A percentile compares a stretch with the other conserved stretches of the same genome.
Evolutionary conservation across 2,888 invertebrate species (phyloP).

Genomic region (Hirtodrosophila trivittata): DNA sequence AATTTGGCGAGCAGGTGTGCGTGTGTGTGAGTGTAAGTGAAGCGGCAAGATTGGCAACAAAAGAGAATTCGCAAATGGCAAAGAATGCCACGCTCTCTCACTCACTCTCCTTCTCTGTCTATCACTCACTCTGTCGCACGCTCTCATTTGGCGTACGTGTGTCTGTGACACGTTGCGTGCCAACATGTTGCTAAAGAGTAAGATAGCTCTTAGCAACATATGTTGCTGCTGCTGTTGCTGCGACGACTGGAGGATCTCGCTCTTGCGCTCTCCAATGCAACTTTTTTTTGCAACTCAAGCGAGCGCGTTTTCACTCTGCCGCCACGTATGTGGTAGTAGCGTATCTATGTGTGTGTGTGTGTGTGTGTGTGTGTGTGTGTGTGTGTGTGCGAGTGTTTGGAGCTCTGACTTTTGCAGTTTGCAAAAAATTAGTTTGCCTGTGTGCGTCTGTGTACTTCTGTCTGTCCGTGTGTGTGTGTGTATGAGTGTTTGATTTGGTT

Average conservation of each 20-base stretch:
- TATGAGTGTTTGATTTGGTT: slow-evolving; percentile 62
- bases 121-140: not conserved
- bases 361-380: slow-evolving; percentile 23
- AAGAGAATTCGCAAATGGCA: slow-evolving; percentile 75
- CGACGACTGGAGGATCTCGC: slow-evolving; percentile 54
- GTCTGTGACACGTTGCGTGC: slow-evolving; percentile 22
- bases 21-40: slow-evolving; percentile 29
- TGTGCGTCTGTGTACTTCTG: slow-evolving; percentile 2
- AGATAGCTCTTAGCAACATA: slow-evolving; percentile 41
- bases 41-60: slow-evolving; percentile 60
- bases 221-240: slow-evolving; percentile 14
- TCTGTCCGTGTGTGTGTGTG: slow-evolving; percentile 23
- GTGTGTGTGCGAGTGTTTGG: slow-evolving; percentile 28
- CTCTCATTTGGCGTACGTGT: slow-evolving; percentile 1
- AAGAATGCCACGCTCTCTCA: slow-evolving; percentile 25
- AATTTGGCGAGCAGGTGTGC: slow-evolving; percentile 10
- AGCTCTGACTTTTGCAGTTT: slow-evolving; percentile 57
- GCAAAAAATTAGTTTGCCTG: slow-evolving; percentile 37
- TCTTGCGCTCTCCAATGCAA: slow-evolving; percentile 26
- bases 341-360: slow-evolving; percentile 1
- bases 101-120: slow-evolving; percentile 13
- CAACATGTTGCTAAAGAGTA: slow-evolving; percentile 49
- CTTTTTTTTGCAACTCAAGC: slow-evolving; percentile 36
- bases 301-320: slow-evolving; percentile 50
- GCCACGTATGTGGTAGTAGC: slow-evolving; percentile 5